These are phyloP conservation scores for Leuciscus waleckii DNA, from an alignment of 2,797 vertebrate genomes.

Conservation along the genomic window DNA sequence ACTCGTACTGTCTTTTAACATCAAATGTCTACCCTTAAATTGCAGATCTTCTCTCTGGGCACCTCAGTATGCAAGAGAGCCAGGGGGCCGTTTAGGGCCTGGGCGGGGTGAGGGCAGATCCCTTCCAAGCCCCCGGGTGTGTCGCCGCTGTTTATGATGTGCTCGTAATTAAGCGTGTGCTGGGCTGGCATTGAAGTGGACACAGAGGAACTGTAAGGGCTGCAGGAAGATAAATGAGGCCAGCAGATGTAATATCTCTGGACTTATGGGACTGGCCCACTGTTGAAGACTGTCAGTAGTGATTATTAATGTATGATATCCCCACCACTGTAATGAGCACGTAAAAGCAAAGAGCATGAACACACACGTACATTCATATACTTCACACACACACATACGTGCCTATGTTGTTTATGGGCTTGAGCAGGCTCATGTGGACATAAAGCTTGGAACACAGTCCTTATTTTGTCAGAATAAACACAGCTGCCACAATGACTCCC, in stretches of 20 bases:
- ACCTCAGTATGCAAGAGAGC: conserved; percentile 27
- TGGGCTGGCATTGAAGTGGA: conserved; percentile 70
- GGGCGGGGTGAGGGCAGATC: conserved; percentile 64
- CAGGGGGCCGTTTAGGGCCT: conserved; percentile 15
- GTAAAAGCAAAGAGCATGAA: conserved; percentile 66
- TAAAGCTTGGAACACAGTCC: conserved; percentile 12
- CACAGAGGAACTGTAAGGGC: conserved; percentile 59
- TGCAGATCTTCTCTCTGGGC: conserved; percentile 2
- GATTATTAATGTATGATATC: conserved; percentile 92
- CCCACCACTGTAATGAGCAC: conserved; percentile 83
- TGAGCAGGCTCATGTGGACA: conserved; percentile 8
- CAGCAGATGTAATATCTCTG: conserved; percentile 88
- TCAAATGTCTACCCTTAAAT: conserved; percentile 14
- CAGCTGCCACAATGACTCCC: not conserved
- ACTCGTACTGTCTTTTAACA: not conserved
- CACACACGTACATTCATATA: conserved; percentile 48
- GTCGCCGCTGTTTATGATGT: conserved; percentile 89
- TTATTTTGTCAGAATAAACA: conserved; percentile 20
- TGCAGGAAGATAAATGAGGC: conserved; percentile 91
- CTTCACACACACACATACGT: conserved; percentile 38
- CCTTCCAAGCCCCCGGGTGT: conserved; percentile 75
- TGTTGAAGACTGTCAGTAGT: conserved; percentile 90
- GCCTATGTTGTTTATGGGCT: conserved; percentile 54
- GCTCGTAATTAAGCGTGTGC: conserved; percentile 89
- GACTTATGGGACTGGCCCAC: conserved; percentile 87